A percentile compares a stretch with the other conserved stretches of the same genome.
Conservation (phyloP, 2,888 invertebrate genomes). For the Dilophus febrilis region DNA sequence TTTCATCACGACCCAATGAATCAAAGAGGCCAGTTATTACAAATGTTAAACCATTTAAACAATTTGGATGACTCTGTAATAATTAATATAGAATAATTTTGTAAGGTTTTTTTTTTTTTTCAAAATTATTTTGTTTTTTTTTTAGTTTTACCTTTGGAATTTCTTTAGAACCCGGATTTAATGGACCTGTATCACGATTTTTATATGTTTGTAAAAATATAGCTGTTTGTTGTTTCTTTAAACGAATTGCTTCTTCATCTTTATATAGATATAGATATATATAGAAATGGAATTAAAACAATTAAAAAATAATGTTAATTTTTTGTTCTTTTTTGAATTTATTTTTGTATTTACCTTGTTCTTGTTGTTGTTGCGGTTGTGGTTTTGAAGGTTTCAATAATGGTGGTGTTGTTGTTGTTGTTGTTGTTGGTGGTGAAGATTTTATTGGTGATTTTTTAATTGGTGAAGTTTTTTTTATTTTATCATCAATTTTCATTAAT, state of each 20-base stretch:
- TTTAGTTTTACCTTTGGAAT: constrained; percentile 68
- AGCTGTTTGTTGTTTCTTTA: constrained; percentile 45
- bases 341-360: too few relatives aligned
- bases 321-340: too few relatives aligned
- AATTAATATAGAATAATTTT: too few relatives aligned
- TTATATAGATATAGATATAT: too few relatives aligned
- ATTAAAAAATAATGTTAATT: too few relatives aligned
- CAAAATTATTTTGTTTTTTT: too few relatives aligned
- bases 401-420: background rate
- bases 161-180: constrained; percentile 65
- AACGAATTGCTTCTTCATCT: constrained; percentile 51
- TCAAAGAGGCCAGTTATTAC: constrained; percentile 75
- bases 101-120: too few relatives aligned
- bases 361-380: too few relatives aligned
- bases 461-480: background rate
- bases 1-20: constrained; percentile 70
- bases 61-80: constrained; percentile 48
- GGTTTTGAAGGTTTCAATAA: constrained; percentile 23
- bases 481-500: constrained; percentile 4
- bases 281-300: too few relatives aligned
- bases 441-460: background rate
- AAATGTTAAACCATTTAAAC: constrained; percentile 52
- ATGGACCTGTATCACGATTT: constrained; percentile 60
- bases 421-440: background rate
- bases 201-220: constrained; percentile 58